Percentiles rank a stretch among this genome's conserved stretches.
Conservation (phyloP, 92 coral and sea anemone genomes). For the Heliopora coerulea region DNA sequence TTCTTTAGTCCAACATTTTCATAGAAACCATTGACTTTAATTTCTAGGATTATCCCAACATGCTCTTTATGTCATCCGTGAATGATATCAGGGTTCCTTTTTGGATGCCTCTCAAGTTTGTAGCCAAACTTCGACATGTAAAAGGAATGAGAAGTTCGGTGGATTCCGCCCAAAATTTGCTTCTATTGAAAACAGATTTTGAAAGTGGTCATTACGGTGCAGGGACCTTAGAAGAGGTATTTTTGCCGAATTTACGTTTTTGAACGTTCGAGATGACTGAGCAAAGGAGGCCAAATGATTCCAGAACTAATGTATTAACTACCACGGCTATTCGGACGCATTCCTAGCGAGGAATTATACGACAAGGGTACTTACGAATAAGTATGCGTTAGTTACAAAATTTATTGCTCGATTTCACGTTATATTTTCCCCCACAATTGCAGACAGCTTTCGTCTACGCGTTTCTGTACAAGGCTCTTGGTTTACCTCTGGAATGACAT, state of each 20-base stretch:
- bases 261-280: background rate
- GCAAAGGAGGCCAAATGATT: no score
- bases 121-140: slow-evolving; percentile 65
- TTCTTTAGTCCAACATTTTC: no score
- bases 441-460: slow-evolving; percentile 71
- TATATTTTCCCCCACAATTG: slow-evolving; percentile 3
- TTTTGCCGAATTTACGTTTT: background rate
- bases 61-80: slow-evolving; percentile 71
- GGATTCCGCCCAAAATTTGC: slow-evolving; percentile 19
- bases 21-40: background rate
- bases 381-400: no score
- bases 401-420: no score
- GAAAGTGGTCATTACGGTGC: slow-evolving; percentile 92
- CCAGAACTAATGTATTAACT: no score
- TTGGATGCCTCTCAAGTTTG: slow-evolving; percentile 93
- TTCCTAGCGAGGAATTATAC: no score
- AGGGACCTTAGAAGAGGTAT: slow-evolving; percentile 81
- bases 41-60: slow-evolving; percentile 73
- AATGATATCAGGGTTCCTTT: slow-evolving; percentile 87
- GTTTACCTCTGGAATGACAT: slow-evolving; percentile 56
- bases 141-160: slow-evolving; percentile 11
- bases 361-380: no score
- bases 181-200: slow-evolving; percentile 71
- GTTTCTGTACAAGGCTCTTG: slow-evolving; percentile 67
- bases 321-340: no score